Base-by-base conservation (phyloP, 1,140 invertebrate species). In the Drosophila lacteicornis region DNA sequence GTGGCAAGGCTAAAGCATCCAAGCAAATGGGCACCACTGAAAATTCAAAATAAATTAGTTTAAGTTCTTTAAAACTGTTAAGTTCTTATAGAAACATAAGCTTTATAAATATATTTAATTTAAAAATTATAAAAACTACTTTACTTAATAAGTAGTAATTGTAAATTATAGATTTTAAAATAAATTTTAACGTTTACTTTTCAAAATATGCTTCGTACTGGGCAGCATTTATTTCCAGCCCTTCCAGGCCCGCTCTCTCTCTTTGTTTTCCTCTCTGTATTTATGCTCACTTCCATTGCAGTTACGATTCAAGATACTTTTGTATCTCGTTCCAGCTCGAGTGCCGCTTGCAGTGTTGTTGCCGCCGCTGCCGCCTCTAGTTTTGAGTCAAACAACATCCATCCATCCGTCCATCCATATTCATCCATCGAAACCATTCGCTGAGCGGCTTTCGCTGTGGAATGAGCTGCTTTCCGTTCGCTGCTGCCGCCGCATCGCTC, bases 391-490 rank as follows among this genome's bases (percentile, higher is more conserved):
- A 68, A 55, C 67, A 70, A 68, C 50, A 58, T 58, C 46, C 47
- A 62, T 47, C 57, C 69, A 68, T 51, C 57, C 46, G 53, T 65
- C 69, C 69, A 56, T 50, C 66, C 67, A 56, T 19, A 42, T 61
- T 56, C 46, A 60, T 51, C 56, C 81, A n/a, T 56, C 40, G 53
- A 22, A 11, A 55, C 36, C 53, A 90, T 88, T 90, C 82, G 81
- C 66, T 80, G 84, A 83, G 80, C 84, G 84, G 84, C 84, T 87
- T 88, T 87, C 84, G 78, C 81, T 90, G 84, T 88, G 77, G 84
- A 79, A 88, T 75, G 84, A 74, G 70, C 71, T 79, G 82, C 22
- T 42, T 68, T 38, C 27, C 42, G 57, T 59, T 36, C 33, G 33
- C 33, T 36, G 33, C 36, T 22, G 19, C 19, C 19, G 19, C 19